Percentiles rank a stretch among this genome's conserved stretches.
Evolutionary conservation across 2,888 invertebrate genomes (phyloP).

Genomic region (Dryadula phaetusa): DNA sequence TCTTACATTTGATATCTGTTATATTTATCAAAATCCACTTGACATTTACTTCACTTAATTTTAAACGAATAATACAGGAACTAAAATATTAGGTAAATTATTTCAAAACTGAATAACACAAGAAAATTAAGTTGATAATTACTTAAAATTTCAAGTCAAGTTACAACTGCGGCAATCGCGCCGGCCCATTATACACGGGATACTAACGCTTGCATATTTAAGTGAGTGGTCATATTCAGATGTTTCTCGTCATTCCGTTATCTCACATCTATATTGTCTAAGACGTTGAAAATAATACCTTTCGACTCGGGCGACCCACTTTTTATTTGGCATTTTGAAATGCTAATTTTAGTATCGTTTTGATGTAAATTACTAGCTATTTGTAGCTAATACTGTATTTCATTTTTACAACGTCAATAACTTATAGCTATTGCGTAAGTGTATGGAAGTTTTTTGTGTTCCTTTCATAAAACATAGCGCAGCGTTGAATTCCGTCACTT

Average conservation of each 20-base stretch:
- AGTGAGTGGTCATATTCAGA: slow-evolving; percentile 36
- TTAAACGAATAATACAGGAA: no score
- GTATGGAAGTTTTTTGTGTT: background rate
- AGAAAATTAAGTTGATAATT: background rate
- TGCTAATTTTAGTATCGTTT: slow-evolving; percentile 24
- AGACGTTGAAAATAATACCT: slow-evolving; percentile 28
- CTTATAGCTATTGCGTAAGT: background rate
- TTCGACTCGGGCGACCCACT: slow-evolving; percentile 40
- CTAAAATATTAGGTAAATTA: background rate
- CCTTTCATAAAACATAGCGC: background rate
- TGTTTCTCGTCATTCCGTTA: slow-evolving; percentile 28
- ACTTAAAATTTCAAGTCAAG: background rate
- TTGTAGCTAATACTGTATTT: background rate
- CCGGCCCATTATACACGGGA: background rate
- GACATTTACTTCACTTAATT: no score
- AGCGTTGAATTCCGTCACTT: background rate
- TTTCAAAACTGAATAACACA: background rate
- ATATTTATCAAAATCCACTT: no score
- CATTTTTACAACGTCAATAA: background rate
- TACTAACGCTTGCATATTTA: background rate
- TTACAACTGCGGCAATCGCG: slow-evolving; percentile 8
- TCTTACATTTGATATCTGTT: no score
- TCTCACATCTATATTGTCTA: slow-evolving; percentile 40
- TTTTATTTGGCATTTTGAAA: slow-evolving; percentile 37
- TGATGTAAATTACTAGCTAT: slow-evolving; percentile 5